Conservation (phyloP, 2,888 invertebrate species). For the Polymixis lichenea region DNA sequence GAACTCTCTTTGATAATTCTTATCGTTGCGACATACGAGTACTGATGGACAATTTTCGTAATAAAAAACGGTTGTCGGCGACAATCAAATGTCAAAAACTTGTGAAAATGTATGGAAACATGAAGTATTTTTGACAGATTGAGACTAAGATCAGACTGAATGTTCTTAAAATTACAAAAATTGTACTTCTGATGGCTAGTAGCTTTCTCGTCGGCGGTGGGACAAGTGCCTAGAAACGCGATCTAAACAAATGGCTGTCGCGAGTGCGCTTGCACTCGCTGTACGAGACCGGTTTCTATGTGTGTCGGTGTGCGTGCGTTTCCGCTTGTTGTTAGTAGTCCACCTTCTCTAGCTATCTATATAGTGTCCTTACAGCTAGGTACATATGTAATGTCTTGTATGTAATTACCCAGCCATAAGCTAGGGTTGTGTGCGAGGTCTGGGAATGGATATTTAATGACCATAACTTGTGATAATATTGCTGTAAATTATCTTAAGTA, state of each 20-base stretch:
- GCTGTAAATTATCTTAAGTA: conserved; percentile 40
- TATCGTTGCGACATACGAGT: neutral
- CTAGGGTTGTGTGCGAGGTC: conserved; percentile 20
- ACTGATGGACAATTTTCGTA: too few species aligned
- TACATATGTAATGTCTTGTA: conserved; percentile 35
- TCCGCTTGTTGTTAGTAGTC: neutral
- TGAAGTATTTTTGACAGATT: too few species aligned
- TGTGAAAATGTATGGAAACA: too few species aligned
- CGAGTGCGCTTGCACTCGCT: neutral
- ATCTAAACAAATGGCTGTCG: neutral
- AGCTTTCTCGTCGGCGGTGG: too few species aligned
- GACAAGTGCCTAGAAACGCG: neutral
- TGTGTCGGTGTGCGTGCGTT: neutral
- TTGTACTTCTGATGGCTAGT: too few species aligned
- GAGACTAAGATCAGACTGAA: too few species aligned
- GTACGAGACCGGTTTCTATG: neutral
- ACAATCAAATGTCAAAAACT: too few species aligned
- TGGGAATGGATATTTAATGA: conserved; percentile 39
- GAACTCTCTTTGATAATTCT: neutral
- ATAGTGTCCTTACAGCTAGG: neutral
- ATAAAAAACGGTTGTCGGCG: too few species aligned
- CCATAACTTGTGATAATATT: conserved; percentile 35
- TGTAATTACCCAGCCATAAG: conserved; percentile 54
- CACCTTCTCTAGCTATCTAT: neutral
- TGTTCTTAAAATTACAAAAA: too few species aligned